Base-by-base conservation (phyloP, 1,140 invertebrate genomes). In the Drosophila bocki region DNA sequence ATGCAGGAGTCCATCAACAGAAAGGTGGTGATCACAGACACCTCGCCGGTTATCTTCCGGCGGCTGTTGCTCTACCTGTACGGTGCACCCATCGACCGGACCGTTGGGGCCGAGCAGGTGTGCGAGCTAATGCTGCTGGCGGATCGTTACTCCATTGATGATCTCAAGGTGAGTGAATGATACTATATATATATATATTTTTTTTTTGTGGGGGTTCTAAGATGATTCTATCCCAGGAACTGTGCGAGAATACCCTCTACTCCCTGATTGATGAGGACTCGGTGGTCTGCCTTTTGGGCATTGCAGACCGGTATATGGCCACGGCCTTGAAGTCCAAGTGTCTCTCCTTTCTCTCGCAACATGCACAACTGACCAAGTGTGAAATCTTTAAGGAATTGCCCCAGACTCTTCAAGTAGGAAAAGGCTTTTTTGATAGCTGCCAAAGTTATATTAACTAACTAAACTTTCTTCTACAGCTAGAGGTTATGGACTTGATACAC, bases 1-100 rank as follows among this genome's bases (percentile, higher is more conserved):
- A 96, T 96, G 96, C 93, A 94, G 82, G 96, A 96, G 93, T 95
- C 95, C 5, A 96, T 96, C 70, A 94, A 95, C 82, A 95, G 95
- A 80, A 95, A 95, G 93, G 96, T 96, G 48, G 92, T 94, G 7
- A 94, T 96, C 48, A 95, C 95, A 74, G 95, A 96, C 78, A 95
- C 95, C 41, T 94, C 94, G 54, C 94, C 95, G 17, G 93, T 94
- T n/a, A 92, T 96, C 54, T 96, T 96, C 83, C 88, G 93, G 15
- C 91, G 95, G 35, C 94, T 96, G 71, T 91, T 96, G 26, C 93
- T 95, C 50, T 96, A 95, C 90, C 81, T 96, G n/a, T 96, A 96
- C 80, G 93, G 94, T 56, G 95, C 95, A 2, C 93, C 94, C 42
- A 92, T 95, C 32, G 82, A 94, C 93, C 71, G 93, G 78, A 69